Evolutionary conservation across 2,888 invertebrate genomes (phyloP).

Genomic region (Daptonema setosum): DNA sequence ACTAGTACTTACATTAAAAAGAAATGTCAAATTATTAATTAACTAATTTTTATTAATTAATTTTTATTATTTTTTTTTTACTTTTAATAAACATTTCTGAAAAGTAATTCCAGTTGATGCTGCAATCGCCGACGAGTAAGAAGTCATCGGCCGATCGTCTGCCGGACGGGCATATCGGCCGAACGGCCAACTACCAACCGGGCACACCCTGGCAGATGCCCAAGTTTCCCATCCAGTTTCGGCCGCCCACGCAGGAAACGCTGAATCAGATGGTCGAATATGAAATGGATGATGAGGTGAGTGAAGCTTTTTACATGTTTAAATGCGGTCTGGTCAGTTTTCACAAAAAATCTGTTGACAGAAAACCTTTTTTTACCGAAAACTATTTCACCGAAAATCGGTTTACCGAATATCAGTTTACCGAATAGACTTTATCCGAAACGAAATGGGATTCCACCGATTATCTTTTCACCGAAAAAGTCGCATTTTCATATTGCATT

Average conservation of each 20-base stretch:
- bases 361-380: no score
- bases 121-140: neutral
- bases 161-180: conserved; percentile 45
- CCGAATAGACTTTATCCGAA: no score
- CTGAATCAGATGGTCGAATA: conserved; percentile 73
- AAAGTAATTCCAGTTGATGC: neutral
- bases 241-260: conserved; percentile 75
- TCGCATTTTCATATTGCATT: neutral
- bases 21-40: no score
- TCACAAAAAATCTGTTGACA: no score
- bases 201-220: conserved; percentile 50
- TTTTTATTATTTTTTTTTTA: no score
- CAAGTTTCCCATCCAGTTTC: conserved; percentile 63
- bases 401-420: no score
- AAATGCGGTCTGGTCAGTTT: neutral
- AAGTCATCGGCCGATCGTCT: no score
- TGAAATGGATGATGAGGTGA: conserved; percentile 77
- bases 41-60: no score
- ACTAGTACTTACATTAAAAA: no score
- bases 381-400: no score
- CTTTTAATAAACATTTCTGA: neutral
- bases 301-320: neutral
- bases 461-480: neutral
- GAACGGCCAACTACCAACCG: conserved; percentile 54
- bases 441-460: no score